Evolutionary conservation across 2,888 invertebrate species (phyloP).

Genomic region (Hermaeophaga mercurialis): DNA sequence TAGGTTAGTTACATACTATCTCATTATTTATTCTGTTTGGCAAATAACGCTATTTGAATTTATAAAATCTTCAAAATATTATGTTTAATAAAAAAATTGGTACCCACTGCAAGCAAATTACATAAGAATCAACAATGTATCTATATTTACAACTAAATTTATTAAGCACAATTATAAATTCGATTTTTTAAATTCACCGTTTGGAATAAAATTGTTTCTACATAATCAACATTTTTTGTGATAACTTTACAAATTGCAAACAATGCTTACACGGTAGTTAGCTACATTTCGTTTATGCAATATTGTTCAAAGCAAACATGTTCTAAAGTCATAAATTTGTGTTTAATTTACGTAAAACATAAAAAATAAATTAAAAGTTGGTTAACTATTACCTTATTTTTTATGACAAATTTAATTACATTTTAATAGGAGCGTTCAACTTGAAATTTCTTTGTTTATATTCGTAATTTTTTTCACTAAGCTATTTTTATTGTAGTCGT

Average conservation of each 20-base stretch:
- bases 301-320: slow-evolving; percentile 2
- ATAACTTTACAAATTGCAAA: too few relatives aligned
- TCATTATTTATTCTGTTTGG: slow-evolving; percentile 4
- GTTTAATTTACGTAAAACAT: slow-evolving; percentile 9
- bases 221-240: too few relatives aligned
- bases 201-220: too few relatives aligned
- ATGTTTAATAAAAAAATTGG: too few relatives aligned
- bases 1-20: slow-evolving; percentile 9
- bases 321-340: slow-evolving; percentile 2
- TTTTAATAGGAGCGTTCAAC: slow-evolving; percentile 7
- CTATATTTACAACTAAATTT: too few relatives aligned
- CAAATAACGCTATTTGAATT: too few relatives aligned
- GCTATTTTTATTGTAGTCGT: slow-evolving; percentile 4
- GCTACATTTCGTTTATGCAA: slow-evolving; percentile 1
- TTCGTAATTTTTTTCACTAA: slow-evolving; percentile 3
- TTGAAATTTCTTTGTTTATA: slow-evolving; percentile 10
- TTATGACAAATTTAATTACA: slow-evolving; percentile 5
- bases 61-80: too few relatives aligned
- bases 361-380: slow-evolving; percentile 11
- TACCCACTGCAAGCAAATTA: too few relatives aligned
- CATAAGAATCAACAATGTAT: too few relatives aligned
- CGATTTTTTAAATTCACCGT: too few relatives aligned
- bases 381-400: slow-evolving; percentile 6
- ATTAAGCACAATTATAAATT: too few relatives aligned
- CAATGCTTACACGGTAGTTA: background rate